Evolutionary conservation across 2,113 vertebrate species (phyloP), one percentile per base, ranked within the genome.

Genomic region (Calyptommatus sinebrachiatus): DNA sequence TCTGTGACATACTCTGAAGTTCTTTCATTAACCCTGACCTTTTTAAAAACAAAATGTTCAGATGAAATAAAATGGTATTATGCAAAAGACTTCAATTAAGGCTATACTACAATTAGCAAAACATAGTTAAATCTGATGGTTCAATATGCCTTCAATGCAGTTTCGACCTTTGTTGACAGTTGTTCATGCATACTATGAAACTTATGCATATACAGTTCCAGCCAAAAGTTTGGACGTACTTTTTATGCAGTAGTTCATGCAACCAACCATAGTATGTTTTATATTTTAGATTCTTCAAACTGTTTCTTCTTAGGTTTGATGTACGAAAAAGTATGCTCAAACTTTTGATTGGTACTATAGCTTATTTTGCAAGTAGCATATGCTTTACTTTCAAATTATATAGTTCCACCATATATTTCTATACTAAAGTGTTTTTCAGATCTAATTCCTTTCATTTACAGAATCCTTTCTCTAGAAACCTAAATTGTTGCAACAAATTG

Each of bases 401-500:
- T 74, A 82, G 29, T 68, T 67, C 3, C 29, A 28, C 29, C 79
- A 77, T 80, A 7, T 57, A 35, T 2, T 0, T 41, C 65, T 77
- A 75, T 21, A 24, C n/a, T 53, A 76, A 83, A 83, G 67, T 31
- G 71, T 86, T 84, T 46, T 67, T 63, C 7, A 18, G 48, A 16
- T 77, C 81, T 18, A 73, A 45, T 70, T 75, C 68, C 12, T 31
- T 11, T 57, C 82, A n/a, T 73, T 26, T 83, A 68, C 48, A 7
- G 20, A n/a, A 48, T 60, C 78, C 10, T 53, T 68, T 84, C 35
- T 60, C 35, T 57, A 81, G 20, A 79, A 72, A 28, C 63, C 73
- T 68, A 81, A 0, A 83, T 46, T 81, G 79, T 69, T 74, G n/a
- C 65, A 91, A 68, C 69, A 79, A 81, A 80, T 21, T 60, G 6